Evolutionary conservation across 2,888 invertebrate genomes (phyloP), one percentile per base, ranked within the genome.

Genomic region (Augochlorella aurata): DNA sequence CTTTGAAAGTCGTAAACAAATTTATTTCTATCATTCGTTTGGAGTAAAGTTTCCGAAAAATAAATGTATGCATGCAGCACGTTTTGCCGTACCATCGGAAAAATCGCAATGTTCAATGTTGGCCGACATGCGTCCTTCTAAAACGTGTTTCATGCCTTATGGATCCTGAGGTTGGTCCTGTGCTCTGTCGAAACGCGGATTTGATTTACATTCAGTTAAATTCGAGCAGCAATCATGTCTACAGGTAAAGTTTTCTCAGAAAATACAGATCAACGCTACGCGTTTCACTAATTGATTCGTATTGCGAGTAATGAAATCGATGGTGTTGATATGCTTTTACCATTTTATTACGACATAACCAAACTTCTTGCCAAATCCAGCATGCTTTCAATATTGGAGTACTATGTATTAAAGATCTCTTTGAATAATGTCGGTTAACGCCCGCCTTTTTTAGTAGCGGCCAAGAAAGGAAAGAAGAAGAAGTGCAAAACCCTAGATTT

Each of bases 391-490:
- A 86, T 87, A 89, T 89, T 87, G 86, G 73, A 71, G 50, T 50
- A 68, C n/a, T 47, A 49, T 52, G 21, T 72, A 61, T 74, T 63
- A 44, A 70, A 24, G 58, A 24, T 63, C 10, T 29, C 24, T 38
- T 44, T 24, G 10, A 0, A 29, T 50, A 72, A 44, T 24, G 58
- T 18, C 47, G 4, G 10, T 9, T 58, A 24, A 58, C 29, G 70
- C 21, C 12, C 24, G 1, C 14, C 12, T 61, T 9, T 58, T n/a
- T 54, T 50, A 63, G 47, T 65, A 18, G 1, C 74, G 95, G 97
- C 97, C 95, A 94, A 98, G 97, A 95, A 98, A 97, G 95, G 96
- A 95, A 94, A 97, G 97, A 95, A 98, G 97, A 95, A 95, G 95
- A 94, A 93, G 86, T 87, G 97, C 93, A 97, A 96, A 93, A 97